Base-by-base conservation (phyloP, 1,140 invertebrate genomes). In the Zaprionus africanus region DNA sequence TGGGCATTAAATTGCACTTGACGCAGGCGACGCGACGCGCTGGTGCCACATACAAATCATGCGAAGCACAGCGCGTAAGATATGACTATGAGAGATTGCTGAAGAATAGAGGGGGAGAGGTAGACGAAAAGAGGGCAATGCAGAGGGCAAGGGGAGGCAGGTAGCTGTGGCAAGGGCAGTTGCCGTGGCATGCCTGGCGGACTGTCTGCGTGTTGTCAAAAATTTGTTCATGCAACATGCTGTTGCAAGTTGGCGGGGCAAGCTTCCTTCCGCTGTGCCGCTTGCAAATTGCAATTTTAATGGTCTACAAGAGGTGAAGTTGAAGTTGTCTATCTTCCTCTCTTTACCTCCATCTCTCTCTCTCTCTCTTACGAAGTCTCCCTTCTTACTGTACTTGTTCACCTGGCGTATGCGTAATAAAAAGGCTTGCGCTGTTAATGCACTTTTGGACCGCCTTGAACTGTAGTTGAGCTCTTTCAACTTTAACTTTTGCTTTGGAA, bases 1-100 rank as follows among this genome's bases (percentile, higher is more conserved):
- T 90, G 84, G 81, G 68, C 81, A 88, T 76, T 85, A 85, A 90
- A 65, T 72, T 81, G 81, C 72, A 74, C 64, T 81, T 73, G 78
- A 69, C 38, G 71, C 67, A 64, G 38, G 49, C 57, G 57, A 36
- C 60, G 9, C 31, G 31, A 34, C 31, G 31, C 31, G 65, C 51
- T 63, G 60, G 26, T 83, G 84, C 60, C 79, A 76, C 81, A 84
- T 49, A 88, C 84, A 88, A 90, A 90, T 88, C 84, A 90, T 79
- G 76, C 70, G 56, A 87, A 61, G 71, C 81, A 53, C 53, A 46
- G 38, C 54, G 65, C 57, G 34, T 72, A 81, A 88, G 81, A 85
- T 88, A 90, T 90, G 81, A 57, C 75, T 62, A 65, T 59, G 57
- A 59, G 22, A 65, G 68, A 69, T 74, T 61, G 71, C 6, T 1